phyloP scores from a whole-genome alignment of 2,113 vertebrate species.

The crab-eating macaque (Macaca fascicularis) region DNA sequence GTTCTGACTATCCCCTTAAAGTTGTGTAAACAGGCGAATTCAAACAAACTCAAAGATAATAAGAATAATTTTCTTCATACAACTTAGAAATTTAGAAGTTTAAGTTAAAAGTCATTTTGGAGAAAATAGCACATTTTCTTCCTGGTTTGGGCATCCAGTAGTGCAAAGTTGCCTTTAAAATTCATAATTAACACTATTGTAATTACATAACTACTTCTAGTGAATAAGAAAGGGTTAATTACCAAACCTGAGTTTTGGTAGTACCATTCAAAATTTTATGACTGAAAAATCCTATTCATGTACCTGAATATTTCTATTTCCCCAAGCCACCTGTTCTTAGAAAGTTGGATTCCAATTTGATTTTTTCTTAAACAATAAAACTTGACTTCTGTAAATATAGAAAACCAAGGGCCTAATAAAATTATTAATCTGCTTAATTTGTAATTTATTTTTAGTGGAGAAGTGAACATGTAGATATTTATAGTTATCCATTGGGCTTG shows the following conservation, averaged over 20 bases:
- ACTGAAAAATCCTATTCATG: neutral
- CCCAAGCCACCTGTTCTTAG: neutral
- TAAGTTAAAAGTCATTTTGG: neutral
- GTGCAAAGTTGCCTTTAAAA: neutral
- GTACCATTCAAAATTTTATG: neutral
- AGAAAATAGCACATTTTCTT: neutral
- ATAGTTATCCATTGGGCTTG: neutral
- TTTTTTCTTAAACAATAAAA: conserved; percentile 4
- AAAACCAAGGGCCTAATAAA: neutral
- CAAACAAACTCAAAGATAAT: neutral
- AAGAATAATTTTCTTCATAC: neutral
- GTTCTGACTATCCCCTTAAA: neutral
- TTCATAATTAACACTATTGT: neutral
- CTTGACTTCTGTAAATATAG: neutral
- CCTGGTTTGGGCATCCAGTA: neutral
- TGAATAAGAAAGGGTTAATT: conserved; percentile 1
- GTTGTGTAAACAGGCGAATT: neutral
- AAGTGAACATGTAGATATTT: neutral
- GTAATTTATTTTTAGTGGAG: neutral
- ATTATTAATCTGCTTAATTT: neutral
- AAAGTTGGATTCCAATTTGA: neutral
- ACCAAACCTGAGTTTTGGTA: neutral
- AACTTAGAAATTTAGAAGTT: neutral
- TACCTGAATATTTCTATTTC: conserved; percentile 14
- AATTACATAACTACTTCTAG: neutral